A percentile compares a stretch with the other conserved stretches of the same genome.
Conservation (phyloP, 2,888 invertebrate genomes). For the Melieria picta region DNA sequence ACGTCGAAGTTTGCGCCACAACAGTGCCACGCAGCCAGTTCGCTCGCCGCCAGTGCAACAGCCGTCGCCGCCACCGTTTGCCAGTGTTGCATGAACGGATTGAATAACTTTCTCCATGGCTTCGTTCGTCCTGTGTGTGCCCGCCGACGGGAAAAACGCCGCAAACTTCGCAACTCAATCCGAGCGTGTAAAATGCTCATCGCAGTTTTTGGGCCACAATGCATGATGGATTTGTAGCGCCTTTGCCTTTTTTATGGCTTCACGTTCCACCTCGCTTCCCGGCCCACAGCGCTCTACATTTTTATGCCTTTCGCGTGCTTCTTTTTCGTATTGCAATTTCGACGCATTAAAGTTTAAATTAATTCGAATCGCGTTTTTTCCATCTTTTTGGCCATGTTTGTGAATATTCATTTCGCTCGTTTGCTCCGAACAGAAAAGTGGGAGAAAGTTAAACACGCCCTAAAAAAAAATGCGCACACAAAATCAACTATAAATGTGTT, state of each 20-base stretch:
- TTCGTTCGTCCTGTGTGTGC: conserved; percentile 34
- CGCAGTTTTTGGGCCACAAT: conserved; percentile 43
- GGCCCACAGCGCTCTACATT: background rate
- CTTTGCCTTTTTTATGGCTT: conserved; percentile 9
- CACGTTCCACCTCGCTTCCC: conserved; percentile 7
- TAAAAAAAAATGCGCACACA: too few relatives aligned
- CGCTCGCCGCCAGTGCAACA: conserved; percentile 8
- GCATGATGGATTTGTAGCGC: conserved; percentile 47
- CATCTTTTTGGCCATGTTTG: background rate
- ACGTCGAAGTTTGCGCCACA: conserved; percentile 40
- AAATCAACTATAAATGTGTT: too few relatives aligned
- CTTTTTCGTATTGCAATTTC: conserved; percentile 4
- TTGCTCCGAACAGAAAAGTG: too few relatives aligned
- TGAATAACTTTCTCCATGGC: conserved; percentile 43
- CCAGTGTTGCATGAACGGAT: too few relatives aligned
- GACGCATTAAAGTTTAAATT: background rate
- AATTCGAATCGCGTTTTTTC: background rate
- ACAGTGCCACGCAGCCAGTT: background rate
- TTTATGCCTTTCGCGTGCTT: background rate
- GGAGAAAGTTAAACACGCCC: too few relatives aligned
- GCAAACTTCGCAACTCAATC: conserved; percentile 51
- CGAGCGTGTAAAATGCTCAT: conserved; percentile 56
- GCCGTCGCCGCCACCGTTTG: conserved; percentile 1
- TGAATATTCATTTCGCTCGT: background rate
- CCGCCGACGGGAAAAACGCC: too few relatives aligned